phyloP scores from a whole-genome alignment of 2,113 vertebrate genomes.

The Euleptes europaea region DNA sequence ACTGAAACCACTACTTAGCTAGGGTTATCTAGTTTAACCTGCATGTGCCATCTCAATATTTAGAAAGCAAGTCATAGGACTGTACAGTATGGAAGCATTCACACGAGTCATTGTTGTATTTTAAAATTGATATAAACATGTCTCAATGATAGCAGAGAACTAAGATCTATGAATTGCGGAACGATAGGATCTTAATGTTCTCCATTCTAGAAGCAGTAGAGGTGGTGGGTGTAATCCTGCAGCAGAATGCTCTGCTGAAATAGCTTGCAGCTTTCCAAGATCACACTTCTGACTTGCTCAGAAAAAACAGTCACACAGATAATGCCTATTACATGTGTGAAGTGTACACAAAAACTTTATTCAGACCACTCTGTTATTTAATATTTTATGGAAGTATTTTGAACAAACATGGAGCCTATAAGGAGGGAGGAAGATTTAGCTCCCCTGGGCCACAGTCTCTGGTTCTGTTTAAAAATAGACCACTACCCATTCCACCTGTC shows the following conservation, averaged over 20 bases:
- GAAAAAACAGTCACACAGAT: background rate
- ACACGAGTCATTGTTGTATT: background rate
- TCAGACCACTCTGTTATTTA: too few species aligned
- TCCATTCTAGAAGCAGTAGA: background rate
- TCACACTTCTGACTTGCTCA: background rate
- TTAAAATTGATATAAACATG: background rate
- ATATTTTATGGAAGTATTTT: too few species aligned
- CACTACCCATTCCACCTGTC: too few species aligned
- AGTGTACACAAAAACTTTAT: too few species aligned
- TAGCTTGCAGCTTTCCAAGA: background rate
- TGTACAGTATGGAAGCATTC: background rate
- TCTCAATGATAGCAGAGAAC: background rate
- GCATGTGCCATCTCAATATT: background rate
- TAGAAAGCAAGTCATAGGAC: background rate
- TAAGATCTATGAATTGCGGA: background rate
- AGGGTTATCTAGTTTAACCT: background rate
- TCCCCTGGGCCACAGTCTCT: too few species aligned
- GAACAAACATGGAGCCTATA: too few species aligned
- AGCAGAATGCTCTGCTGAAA: background rate
- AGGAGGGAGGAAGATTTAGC: too few species aligned
- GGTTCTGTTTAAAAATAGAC: too few species aligned
- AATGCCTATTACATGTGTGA: too few species aligned
- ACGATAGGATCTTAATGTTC: background rate
- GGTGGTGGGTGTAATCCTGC: too few species aligned
- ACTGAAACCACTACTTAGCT: background rate